Conservation (phyloP, 1,140 invertebrate species). For the Hyposmocoma kahamanoa region DNA sequence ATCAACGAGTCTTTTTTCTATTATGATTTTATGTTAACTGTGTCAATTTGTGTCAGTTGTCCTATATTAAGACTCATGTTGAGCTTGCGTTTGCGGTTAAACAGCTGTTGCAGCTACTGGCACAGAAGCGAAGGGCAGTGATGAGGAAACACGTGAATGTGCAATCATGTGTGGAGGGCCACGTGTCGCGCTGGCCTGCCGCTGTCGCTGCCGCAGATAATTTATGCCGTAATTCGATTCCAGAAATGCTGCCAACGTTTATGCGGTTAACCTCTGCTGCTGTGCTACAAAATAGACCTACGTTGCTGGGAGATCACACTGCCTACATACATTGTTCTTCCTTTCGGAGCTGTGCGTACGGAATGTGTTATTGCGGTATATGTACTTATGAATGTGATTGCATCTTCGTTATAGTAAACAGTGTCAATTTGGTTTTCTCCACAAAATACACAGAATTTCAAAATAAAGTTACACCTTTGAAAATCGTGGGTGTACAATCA, state of each 20-base stretch:
- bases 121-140: slow-evolving; percentile 42
- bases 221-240: slow-evolving; percentile 33
- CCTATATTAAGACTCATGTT: too few relatives aligned
- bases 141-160: slow-evolving; percentile 48
- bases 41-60: too few relatives aligned
- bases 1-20: too few relatives aligned
- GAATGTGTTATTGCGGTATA: too few relatives aligned
- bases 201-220: slow-evolving; percentile 22
- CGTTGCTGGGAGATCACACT: too few relatives aligned
- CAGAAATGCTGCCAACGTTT: slow-evolving; percentile 12
- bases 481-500: slow-evolving; percentile 61
- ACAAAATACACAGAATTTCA: slow-evolving; percentile 19
- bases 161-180: slow-evolving; percentile 44
- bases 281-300: too few relatives aligned
- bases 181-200: slow-evolving; percentile 47
- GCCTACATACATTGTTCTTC: too few relatives aligned
- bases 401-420: not conserved
- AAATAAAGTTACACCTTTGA: slow-evolving; percentile 29
- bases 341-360: too few relatives aligned
- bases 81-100: slow-evolving; percentile 7
- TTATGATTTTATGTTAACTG: too few relatives aligned
- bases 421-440: not conserved
- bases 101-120: slow-evolving; percentile 42
- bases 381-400: too few relatives aligned
- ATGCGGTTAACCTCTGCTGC: slow-evolving; percentile 30